phyloP scores from a whole-genome alignment of 2,113 vertebrate genomes.

The Apodemus speciosus region DNA sequence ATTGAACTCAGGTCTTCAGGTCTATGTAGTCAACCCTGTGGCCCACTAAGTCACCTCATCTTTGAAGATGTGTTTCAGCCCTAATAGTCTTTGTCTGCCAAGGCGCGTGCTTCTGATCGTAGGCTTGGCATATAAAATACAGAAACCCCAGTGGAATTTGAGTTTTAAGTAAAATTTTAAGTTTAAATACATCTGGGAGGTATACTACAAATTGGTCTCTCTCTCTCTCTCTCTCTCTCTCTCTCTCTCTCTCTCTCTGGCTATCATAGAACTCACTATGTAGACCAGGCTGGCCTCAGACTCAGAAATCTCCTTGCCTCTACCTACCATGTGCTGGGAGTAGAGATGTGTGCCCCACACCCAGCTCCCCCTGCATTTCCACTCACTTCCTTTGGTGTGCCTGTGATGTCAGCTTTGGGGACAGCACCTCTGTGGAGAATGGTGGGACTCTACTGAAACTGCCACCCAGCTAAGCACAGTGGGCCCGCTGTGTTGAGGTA shows the following conservation, averaged over 20 bases:
- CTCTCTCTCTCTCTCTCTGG: no score
- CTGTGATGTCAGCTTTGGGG: fast-evolving
- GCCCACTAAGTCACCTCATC: not conserved
- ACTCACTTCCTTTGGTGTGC: not conserved
- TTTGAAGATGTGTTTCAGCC: not conserved
- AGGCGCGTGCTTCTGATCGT: not conserved
- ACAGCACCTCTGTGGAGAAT: not conserved
- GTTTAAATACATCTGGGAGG: not conserved
- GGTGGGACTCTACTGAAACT: not conserved
- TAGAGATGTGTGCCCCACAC: not conserved
- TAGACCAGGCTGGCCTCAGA: not conserved
- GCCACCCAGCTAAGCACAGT: no score
- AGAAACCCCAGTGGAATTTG: not conserved
- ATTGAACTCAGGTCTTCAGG: not conserved
- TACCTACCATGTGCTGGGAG: not conserved
- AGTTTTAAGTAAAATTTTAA: not conserved
- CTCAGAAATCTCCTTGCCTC: not conserved
- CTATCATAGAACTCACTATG: not conserved
- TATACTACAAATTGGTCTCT: not conserved
- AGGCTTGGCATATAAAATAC: not conserved
- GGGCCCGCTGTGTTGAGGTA: fast-evolving
- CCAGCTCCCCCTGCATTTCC: not conserved
- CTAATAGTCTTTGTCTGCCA: not conserved
- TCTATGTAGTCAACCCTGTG: no score
- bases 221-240: no score